A percentile compares a stretch with the other conserved stretches of the same genome.
Conservation (phyloP, 92 coral and sea anemone genomes). For the Galaxea fascicularis region DNA sequence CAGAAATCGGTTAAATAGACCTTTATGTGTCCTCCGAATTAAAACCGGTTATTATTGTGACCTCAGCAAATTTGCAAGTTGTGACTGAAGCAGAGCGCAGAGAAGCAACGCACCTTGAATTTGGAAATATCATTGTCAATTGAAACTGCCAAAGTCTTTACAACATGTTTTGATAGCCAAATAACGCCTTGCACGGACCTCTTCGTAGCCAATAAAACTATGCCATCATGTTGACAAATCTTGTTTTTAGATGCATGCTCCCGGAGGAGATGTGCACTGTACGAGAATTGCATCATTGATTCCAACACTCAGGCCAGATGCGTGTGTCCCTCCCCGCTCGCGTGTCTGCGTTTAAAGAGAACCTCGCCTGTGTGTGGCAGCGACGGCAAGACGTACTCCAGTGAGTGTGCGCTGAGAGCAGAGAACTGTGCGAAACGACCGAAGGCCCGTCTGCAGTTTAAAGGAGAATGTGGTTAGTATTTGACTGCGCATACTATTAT, state of each 20-base stretch:
- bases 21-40: neutral
- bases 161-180: too few species aligned
- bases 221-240: neutral
- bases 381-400: constrained; percentile 82
- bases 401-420: constrained; percentile 80
- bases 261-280: constrained; percentile 69
- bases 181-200: too few species aligned
- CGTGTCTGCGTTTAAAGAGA: constrained; percentile 56
- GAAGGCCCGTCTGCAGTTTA: constrained; percentile 57
- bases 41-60: too few species aligned
- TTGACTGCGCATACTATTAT: neutral
- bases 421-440: constrained; percentile 70
- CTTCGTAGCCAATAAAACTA: too few species aligned
- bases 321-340: constrained; percentile 79
- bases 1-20: too few species aligned
- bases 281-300: constrained; percentile 70
- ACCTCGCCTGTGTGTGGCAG: constrained; percentile 83
- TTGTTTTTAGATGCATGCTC: constrained; percentile 82
- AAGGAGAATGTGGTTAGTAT: constrained; percentile 88
- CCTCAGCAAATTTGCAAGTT: too few species aligned
- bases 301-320: constrained; percentile 68
- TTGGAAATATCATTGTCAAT: too few species aligned
- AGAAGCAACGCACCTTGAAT: too few species aligned
- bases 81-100: too few species aligned
- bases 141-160: too few species aligned